phyloP scores from a whole-genome alignment of 2,797 vertebrate species.

The Phrynocephalus forsythii region DNA sequence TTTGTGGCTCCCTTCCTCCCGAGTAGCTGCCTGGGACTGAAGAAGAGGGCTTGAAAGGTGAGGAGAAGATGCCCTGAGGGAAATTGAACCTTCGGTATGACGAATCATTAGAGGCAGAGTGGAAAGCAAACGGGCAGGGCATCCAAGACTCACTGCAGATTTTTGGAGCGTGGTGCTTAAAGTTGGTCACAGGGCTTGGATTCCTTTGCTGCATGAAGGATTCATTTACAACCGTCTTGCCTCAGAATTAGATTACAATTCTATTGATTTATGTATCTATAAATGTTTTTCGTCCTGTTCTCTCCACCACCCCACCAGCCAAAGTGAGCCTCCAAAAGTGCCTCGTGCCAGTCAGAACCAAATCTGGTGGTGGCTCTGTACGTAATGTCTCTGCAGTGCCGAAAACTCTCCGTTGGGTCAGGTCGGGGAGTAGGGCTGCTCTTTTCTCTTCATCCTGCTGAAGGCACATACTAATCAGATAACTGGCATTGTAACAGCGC shows the following conservation, averaged over 20 bases:
- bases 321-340: not conserved
- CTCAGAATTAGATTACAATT: not conserved
- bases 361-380: too few species aligned
- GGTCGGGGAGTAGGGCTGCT: not conserved
- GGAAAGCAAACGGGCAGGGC: not conserved
- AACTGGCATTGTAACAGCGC: not conserved
- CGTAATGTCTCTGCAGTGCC: too few species aligned
- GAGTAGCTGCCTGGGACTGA: not conserved
- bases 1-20: not conserved
- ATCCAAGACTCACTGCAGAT: not conserved
- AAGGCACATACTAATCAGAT: not conserved
- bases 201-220: constrained; percentile 43
- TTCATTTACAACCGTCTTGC: constrained; percentile 23
- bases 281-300: not conserved
- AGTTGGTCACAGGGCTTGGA: constrained; percentile 5
- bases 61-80: too few species aligned
- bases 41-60: not conserved
- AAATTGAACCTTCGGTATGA: not conserved
- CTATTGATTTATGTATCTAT: not conserved
- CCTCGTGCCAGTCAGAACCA: not conserved
- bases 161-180: not conserved
- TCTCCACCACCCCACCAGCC: not conserved
- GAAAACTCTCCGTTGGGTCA: not conserved
- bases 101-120: not conserved
- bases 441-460: too few species aligned